Conservation (phyloP, 2,888 invertebrate genomes). For the Lutraria lutraria region DNA sequence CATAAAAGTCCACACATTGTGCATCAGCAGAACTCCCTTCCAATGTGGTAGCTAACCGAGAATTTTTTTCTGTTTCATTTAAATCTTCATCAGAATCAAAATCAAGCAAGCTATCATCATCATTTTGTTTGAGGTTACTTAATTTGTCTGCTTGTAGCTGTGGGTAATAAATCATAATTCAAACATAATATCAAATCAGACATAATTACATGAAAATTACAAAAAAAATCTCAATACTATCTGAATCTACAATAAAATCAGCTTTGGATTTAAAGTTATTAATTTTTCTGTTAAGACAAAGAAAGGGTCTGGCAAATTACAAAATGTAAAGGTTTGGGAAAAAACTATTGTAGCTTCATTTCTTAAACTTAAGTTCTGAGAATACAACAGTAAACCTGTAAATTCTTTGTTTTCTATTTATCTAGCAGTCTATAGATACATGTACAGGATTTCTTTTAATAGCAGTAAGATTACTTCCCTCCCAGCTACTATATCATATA, state of each 20-base stretch:
- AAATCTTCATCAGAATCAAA: neutral
- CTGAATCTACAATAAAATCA: too few relatives aligned
- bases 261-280: too few relatives aligned
- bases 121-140: neutral
- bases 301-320: too few relatives aligned
- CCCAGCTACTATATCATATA: neutral
- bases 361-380: too few relatives aligned
- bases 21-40: neutral
- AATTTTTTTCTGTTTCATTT: neutral
- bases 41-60: conserved; percentile 31
- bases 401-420: neutral
- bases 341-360: too few relatives aligned
- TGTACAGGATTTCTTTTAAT: neutral
- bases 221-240: too few relatives aligned
- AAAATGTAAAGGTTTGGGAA: too few relatives aligned
- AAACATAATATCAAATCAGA: neutral
- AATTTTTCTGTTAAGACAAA: too few relatives aligned
- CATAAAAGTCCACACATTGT: neutral
- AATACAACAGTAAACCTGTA: too few relatives aligned
- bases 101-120: neutral
- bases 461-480: neutral
- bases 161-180: neutral
- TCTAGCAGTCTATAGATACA: neutral
- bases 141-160: neutral
- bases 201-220: neutral